Evolutionary conservation across 1,140 invertebrate genomes (phyloP), one percentile per base, ranked within the genome.

Genomic region (Chelonus insularis): DNA sequence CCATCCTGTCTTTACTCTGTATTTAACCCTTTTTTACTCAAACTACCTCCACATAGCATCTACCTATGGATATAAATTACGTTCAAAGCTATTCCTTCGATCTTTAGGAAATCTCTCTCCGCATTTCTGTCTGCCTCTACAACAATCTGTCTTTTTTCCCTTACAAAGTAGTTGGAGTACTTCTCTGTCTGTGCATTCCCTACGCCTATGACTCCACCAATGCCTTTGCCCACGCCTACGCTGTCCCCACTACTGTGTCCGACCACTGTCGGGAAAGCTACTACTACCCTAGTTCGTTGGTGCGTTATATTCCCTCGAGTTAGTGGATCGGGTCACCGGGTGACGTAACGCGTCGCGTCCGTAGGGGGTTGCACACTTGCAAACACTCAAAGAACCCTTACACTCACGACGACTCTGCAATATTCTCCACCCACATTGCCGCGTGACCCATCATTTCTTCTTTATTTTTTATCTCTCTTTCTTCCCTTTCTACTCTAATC

Each of bases 271-370:
- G 54, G 62, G 57, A 62, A 36, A 60, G 59, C 59, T 51, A 70
- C 72, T 70, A 74, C 72, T 74, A 72, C 67, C 72, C 72, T 60
- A 74, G 66, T 72, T 74, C 65, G 62, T 57, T 29, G 18, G 43
- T 41, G 52, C 64, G 65, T 57, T 48, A 36, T 63, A 47, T 14
- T 18, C 57, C 63, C 65, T 52, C 59, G 57, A 63, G 45, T 62
- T 66, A 71, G 55, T 57, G 65, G 63, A 72, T 58, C 68, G 56
- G 71, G 72, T 72, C 72, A 74, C 66, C 66, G 67, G 62, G 65
- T 62, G 56, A 63, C 57, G 64, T 56, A 57, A 25, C 50, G 45
- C 45, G 52, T 55, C 16, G 43, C 59, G 32, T 47, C 37, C 57
- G 23, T 34, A 45, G 48, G 11, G 23, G 29, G 62, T 43, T 56